phyloP scores from a whole-genome alignment of 2,797 vertebrate species.

The Buceros bicornis region DNA sequence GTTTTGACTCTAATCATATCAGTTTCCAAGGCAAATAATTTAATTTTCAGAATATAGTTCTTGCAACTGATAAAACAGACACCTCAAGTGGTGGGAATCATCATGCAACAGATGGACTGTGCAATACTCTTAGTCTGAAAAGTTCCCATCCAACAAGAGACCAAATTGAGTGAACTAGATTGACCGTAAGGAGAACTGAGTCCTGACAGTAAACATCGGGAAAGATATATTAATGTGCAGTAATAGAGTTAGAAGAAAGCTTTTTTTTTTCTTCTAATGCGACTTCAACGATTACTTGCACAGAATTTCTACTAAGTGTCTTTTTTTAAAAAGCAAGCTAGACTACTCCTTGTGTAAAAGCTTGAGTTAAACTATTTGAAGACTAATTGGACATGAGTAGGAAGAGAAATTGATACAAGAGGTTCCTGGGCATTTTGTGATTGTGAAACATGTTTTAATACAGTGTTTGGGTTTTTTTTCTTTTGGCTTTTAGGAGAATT shows the following conservation, averaged over 20 bases:
- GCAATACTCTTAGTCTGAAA: slow-evolving; percentile 39
- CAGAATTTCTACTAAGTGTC: slow-evolving; percentile 4
- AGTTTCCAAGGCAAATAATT: slow-evolving; percentile 15
- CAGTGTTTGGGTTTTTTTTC: background rate
- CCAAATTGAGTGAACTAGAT: slow-evolving; percentile 17
- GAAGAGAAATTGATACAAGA: background rate
- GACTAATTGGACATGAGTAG: background rate
- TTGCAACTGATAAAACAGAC: slow-evolving; percentile 12
- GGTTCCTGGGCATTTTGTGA: background rate
- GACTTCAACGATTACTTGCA: slow-evolving; percentile 33
- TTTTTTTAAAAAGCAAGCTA: background rate
- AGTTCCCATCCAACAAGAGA: slow-evolving; percentile 20
- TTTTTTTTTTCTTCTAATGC: background rate
- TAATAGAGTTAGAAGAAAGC: slow-evolving; percentile 19
- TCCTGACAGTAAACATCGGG: slow-evolving; percentile 61
- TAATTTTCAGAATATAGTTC: slow-evolving; percentile 3
- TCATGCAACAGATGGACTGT: slow-evolving; percentile 21
- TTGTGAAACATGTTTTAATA: background rate
- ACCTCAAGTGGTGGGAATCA: background rate
- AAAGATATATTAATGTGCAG: slow-evolving; percentile 42
- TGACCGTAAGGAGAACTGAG: slow-evolving; percentile 54
- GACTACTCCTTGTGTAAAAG: background rate
- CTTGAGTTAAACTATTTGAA: background rate
- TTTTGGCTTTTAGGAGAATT: background rate
- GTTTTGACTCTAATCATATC: background rate